Conservation (phyloP, 2,113 vertebrate genomes). For the Psophia crepitans region DNA sequence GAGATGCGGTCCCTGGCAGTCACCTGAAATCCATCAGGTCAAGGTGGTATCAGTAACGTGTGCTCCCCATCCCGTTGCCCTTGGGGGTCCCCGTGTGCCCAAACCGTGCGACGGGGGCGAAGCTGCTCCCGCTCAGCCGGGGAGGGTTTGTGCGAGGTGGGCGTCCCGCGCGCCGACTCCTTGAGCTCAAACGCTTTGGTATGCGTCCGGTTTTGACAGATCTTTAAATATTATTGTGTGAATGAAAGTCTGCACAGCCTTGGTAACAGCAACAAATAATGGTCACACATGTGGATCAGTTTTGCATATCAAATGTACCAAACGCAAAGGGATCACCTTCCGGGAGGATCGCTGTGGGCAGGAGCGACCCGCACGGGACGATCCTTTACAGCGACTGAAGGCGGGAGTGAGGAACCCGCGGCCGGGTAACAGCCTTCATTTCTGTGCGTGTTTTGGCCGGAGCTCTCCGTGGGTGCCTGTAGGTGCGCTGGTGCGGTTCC, state of each 20-base stretch:
- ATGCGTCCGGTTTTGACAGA: neutral
- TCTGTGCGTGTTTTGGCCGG: fast-evolving
- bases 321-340: neutral
- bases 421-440: fast-evolving
- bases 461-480: neutral
- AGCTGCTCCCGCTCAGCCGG: neutral
- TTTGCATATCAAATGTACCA: neutral
- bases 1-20: neutral
- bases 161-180: neutral
- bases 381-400: fast-evolving
- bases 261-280: neutral
- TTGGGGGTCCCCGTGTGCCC: neutral
- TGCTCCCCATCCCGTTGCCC: neutral
- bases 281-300: neutral
- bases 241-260: neutral
- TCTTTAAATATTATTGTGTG: neutral
- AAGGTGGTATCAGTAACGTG: neutral
- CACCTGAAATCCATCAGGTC: neutral
- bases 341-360: fast-evolving
- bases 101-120: neutral
- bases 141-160: neutral
- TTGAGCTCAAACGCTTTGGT: neutral
- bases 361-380: neutral
- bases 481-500: neutral
- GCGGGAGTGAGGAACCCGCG: fast-evolving